These are phyloP conservation scores for Crotalus helleri DNA, from an alignment of 2,113 vertebrate genomes.

Conservation along the genomic window DNA sequence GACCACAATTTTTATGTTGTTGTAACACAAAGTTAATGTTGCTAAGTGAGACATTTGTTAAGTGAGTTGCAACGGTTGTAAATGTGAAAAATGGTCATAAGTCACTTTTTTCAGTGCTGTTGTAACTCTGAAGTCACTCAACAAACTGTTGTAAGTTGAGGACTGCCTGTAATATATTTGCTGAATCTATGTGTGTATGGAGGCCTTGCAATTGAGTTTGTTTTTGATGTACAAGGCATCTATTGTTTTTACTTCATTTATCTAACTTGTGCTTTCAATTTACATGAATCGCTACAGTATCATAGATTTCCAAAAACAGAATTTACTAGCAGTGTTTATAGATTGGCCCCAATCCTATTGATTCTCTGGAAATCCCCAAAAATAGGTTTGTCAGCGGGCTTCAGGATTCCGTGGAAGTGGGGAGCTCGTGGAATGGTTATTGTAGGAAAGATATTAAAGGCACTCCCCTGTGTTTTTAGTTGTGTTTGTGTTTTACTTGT, in stretches of 20 bases:
- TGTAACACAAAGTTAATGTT: no score
- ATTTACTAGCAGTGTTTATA: background rate
- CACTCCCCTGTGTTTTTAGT: background rate
- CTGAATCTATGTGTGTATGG: background rate
- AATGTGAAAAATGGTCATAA: no score
- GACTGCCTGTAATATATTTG: background rate
- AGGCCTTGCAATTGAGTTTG: background rate
- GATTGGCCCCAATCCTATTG: background rate
- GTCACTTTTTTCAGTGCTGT: no score
- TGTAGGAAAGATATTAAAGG: background rate
- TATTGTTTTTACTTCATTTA: background rate
- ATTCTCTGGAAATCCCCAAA: background rate
- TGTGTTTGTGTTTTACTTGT: background rate
- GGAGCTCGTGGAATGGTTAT: background rate
- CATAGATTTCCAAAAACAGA: background rate
- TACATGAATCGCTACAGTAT: background rate
- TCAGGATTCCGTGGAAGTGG: background rate
- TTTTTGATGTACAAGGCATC: background rate
- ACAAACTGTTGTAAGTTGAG: background rate
- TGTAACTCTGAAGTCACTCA: no score
- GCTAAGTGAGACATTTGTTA: no score
- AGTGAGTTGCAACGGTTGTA: no score
- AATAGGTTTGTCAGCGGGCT: background rate
- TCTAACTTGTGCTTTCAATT: background rate
- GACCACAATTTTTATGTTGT: no score